Percentiles rank a stretch among this genome's conserved stretches.
Evolutionary conservation across 2,888 invertebrate species (phyloP).

Genomic region (Podabrus alpinus): DNA sequence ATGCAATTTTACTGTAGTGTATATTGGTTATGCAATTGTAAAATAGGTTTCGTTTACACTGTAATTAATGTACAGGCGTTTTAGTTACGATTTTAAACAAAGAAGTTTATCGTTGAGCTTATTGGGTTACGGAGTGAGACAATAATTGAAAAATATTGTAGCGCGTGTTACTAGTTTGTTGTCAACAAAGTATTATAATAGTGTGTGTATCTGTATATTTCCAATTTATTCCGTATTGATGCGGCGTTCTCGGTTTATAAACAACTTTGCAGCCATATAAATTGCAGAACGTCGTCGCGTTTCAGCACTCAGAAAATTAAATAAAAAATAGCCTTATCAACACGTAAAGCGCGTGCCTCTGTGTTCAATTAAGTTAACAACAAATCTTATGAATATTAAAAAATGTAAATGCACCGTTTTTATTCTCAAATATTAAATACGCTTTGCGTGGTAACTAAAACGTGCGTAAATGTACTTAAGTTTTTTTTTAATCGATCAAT

Average conservation of each 20-base stretch:
- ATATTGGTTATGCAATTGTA: slow-evolving; percentile 1
- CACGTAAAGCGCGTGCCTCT: slow-evolving; percentile 27
- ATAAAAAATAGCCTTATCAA: slow-evolving; percentile 25
- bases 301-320: slow-evolving; percentile 21
- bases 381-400: slow-evolving; percentile 22
- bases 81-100: slow-evolving; percentile 10
- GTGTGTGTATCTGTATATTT: slow-evolving; percentile 22
- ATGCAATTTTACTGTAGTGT: slow-evolving; percentile 11
- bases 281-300: slow-evolving; percentile 22
- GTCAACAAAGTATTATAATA: slow-evolving; percentile 21
- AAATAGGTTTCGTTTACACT: slow-evolving; percentile 3
- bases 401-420: slow-evolving; percentile 2
- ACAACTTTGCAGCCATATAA: slow-evolving; percentile 28
- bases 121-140: slow-evolving; percentile 28
- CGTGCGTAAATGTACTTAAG: slow-evolving; percentile 10
- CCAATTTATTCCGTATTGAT: slow-evolving; percentile 23
- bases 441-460: slow-evolving; percentile 15
- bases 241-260: slow-evolving; percentile 29
- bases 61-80: slow-evolving; percentile 14
- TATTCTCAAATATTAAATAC: slow-evolving; percentile 3
- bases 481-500: not conserved
- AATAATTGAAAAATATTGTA: slow-evolving; percentile 29
- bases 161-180: slow-evolving; percentile 28
- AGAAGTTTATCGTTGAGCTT: slow-evolving; percentile 14
- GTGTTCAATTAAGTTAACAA: slow-evolving; percentile 28